Evolutionary conservation across 1,140 invertebrate species (phyloP), one percentile per base, ranked within the genome.

Genomic region (Hyphantria cunea): DNA sequence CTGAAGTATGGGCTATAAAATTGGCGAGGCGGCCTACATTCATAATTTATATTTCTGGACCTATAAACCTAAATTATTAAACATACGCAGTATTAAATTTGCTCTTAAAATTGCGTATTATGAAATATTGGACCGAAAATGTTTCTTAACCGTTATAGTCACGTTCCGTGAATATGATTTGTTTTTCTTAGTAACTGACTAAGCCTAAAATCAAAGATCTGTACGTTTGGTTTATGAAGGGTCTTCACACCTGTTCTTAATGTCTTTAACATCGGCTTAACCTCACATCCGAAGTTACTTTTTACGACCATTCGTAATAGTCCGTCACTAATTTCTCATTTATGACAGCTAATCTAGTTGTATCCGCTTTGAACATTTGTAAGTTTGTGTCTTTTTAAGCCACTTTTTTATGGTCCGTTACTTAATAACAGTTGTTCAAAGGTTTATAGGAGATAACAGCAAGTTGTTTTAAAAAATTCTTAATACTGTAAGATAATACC

Each of bases 31-130:
- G 67, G 12, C 60, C 73, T 64, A 76, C 67, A 72, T 71, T 66
- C 39, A 53, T 59, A 64, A 70, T 70, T 66, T 70, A 68, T 67
- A 69, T 72, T 75, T 74, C 68, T 44, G 42, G 59, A 54, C 49
- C 33, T 42, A 66, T 53, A 34, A 50, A 63, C 45, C 52, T 48
- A 41, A 39, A n/a, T n/a, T 58, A 49, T 58, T 41, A 58, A 49
- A 49, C 37, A 49, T 33, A 39, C 31, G 33, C 47, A 14, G 53
- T 45, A 25, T 5, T 25, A 5, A 25, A 5, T 5, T 25, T 5
- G 17, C 17, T 5, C 5, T 25, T 3, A 25, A 3, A 25, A 25
- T 5, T 3, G 17, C 5, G 17, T 25, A 25, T 25, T 25, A 25
- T 3, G 17, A 25, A 25, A 25, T 25, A 25, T 25, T 25, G 5